A percentile compares a stretch with the other conserved stretches of the same genome.
Evolutionary conservation across 2,888 invertebrate species (phyloP).

Genomic region (Cristatella mucedo): DNA sequence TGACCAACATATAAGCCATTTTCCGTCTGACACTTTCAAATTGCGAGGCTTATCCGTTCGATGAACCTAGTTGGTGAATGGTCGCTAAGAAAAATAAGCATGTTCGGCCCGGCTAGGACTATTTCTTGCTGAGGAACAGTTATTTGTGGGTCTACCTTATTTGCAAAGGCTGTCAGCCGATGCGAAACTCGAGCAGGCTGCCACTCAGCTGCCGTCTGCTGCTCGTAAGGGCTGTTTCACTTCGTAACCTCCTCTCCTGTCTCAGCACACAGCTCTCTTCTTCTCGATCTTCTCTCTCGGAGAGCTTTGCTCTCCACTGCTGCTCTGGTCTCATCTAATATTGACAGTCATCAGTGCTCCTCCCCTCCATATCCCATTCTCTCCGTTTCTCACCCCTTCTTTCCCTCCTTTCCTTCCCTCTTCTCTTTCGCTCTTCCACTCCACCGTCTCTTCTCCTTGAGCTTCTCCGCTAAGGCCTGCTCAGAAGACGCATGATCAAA

Average conservation of each 20-base stretch:
- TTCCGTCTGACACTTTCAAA: too few species aligned
- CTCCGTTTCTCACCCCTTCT: slow-evolving; percentile 9
- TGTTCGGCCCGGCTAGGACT: too few species aligned
- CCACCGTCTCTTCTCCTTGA: background rate
- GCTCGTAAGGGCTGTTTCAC: slow-evolving; percentile 7
- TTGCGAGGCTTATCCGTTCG: too few species aligned
- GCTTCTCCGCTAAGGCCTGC: too few species aligned
- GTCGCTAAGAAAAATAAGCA: too few species aligned
- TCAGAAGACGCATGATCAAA: too few species aligned
- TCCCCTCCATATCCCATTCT: slow-evolving; percentile 10
- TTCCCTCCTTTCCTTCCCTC: slow-evolving; percentile 11
- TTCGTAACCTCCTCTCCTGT: slow-evolving; percentile 11
- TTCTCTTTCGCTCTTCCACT: slow-evolving; percentile 8
- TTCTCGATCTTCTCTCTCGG: slow-evolving; percentile 9
- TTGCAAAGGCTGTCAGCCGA: too few species aligned
- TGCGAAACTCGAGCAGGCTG: too few species aligned
- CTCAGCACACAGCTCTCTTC: slow-evolving; percentile 7
- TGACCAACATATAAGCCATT: too few species aligned
- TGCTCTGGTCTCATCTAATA: background rate
- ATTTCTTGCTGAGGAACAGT: too few species aligned
- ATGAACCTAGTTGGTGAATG: too few species aligned
- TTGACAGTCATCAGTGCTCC: slow-evolving; percentile 9
- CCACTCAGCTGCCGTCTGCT: slow-evolving; percentile 2
- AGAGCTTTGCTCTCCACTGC: background rate
- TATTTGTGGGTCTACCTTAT: too few species aligned